Evolutionary conservation across 1,140 invertebrate genomes (phyloP).

Genomic region (Anthonomus grandis): DNA sequence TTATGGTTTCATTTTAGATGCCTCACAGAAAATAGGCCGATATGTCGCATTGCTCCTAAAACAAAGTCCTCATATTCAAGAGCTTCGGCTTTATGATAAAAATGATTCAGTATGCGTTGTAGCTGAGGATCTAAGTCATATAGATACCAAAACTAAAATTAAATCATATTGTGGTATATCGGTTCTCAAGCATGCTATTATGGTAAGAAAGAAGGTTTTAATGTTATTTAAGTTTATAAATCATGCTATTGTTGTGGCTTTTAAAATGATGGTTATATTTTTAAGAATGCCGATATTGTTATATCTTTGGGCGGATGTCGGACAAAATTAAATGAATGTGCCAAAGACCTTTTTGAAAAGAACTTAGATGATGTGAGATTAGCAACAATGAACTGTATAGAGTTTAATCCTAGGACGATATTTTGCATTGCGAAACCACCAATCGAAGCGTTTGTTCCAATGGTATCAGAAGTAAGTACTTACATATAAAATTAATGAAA

Average conservation of each 20-base stretch:
- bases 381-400: conserved; percentile 34
- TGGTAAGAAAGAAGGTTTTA: conserved; percentile 23
- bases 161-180: conserved; percentile 73
- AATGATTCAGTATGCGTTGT: conserved; percentile 87
- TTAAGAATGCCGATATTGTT: conserved; percentile 37
- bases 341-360: conserved; percentile 36
- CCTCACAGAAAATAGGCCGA: conserved; percentile 93
- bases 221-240: not conserved
- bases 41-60: conserved; percentile 92
- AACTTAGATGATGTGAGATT: conserved; percentile 41
- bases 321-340: conserved; percentile 26
- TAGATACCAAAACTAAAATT: conserved; percentile 83
- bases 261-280: not conserved
- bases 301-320: conserved; percentile 38
- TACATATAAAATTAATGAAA: too few species aligned
- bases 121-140: conserved; percentile 95
- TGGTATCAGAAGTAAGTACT: conserved; percentile 39
- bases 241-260: not conserved
- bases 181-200: conserved; percentile 58
- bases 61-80: conserved; percentile 75
- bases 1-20: conserved; percentile 83
- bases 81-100: conserved; percentile 90
- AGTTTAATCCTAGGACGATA: conserved; percentile 42
- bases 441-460: conserved; percentile 40
- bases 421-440: conserved; percentile 43